These are phyloP conservation scores for Eufriesea mexicana DNA, from an alignment of 1,140 invertebrate genomes.

Conservation along the genomic window DNA sequence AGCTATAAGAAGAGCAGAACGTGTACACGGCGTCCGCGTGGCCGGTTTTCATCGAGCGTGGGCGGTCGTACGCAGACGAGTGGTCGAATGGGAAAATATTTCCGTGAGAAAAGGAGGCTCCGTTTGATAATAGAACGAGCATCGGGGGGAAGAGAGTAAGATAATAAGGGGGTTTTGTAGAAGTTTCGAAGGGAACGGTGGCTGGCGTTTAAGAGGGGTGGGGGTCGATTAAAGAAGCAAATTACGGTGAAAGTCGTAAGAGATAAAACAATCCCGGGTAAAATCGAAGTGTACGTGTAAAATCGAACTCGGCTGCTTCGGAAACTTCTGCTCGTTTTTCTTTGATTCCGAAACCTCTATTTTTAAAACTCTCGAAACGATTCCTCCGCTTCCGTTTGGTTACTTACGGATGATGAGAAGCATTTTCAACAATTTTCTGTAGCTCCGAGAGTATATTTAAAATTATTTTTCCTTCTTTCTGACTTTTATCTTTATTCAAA, in stretches of 20 bases:
- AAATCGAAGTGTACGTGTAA: not conserved
- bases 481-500: no score
- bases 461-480: no score
- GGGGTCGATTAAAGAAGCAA: not conserved
- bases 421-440: no score
- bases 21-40: not conserved
- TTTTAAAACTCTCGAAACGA: constrained; percentile 10
- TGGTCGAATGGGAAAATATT: constrained; percentile 34
- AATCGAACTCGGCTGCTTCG: not conserved
- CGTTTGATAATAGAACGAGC: not conserved
- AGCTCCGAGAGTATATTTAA: no score
- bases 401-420: no score
- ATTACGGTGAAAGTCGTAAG: constrained; percentile 6
- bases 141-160: not conserved
- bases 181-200: not conserved
- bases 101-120: not conserved
- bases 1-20: constrained; percentile 1
- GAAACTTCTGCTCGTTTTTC: constrained; percentile 35
- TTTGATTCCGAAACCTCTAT: constrained; percentile 17
- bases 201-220: not conserved
- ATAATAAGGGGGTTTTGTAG: not conserved
- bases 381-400: constrained; percentile 3
- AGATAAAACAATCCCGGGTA: not conserved
- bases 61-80: not conserved
- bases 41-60: not conserved